Evolutionary conservation across 64 coral and sea anemone genomes (phyloP).

Genomic region (Pocillopora damicornis): DNA sequence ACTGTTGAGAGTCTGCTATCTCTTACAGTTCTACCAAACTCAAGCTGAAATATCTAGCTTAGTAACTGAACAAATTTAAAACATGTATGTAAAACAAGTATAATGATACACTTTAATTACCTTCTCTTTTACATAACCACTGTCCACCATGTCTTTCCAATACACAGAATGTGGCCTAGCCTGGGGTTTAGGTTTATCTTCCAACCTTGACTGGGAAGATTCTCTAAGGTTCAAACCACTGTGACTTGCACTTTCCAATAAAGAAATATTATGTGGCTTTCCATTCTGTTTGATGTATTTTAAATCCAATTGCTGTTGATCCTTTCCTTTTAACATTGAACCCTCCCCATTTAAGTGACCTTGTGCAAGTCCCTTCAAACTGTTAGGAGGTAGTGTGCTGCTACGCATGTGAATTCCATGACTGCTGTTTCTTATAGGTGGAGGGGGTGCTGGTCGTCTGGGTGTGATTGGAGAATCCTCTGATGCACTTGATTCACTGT

Average conservation of each 20-base stretch:
- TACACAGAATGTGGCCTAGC: background rate
- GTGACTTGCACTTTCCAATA: background rate
- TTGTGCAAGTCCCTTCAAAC: background rate
- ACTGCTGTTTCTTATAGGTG: conserved; percentile 4
- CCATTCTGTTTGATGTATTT: background rate
- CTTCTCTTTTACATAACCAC: background rate
- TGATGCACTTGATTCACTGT: conserved; percentile 20
- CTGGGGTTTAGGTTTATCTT: background rate
- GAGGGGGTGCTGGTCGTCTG: conserved; percentile 30
- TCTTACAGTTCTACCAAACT: too few species aligned
- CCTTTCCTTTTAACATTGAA: background rate
- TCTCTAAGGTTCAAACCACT: background rate
- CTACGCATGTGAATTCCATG: background rate
- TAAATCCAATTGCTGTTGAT: background rate
- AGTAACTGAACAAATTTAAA: too few species aligned
- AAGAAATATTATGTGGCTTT: background rate
- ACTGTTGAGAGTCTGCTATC: too few species aligned
- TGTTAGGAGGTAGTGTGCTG: background rate
- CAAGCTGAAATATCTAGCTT: too few species aligned
- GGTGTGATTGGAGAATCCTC: conserved; percentile 31
- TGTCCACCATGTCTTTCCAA: background rate
- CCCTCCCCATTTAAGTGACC: background rate
- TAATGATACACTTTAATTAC: background rate
- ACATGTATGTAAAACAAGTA: too few species aligned
- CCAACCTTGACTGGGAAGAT: background rate